Evolutionary conservation across 2,888 invertebrate genomes (phyloP), one percentile per base, ranked within the genome.

Genomic region (Drosophila siamana): DNA sequence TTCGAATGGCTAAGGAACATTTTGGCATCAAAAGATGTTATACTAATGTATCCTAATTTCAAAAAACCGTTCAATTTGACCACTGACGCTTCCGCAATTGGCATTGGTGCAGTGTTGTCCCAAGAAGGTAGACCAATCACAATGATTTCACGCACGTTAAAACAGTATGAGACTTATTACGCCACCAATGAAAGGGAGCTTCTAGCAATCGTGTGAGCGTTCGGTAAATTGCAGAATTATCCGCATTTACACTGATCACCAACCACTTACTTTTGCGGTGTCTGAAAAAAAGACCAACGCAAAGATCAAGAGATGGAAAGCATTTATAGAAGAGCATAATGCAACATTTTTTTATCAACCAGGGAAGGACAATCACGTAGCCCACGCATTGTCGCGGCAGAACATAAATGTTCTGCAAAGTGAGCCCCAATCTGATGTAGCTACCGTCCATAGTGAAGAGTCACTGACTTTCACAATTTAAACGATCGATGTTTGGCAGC

Each of bases 1-100:
- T 46, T 56, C 24, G 36, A 46, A 7, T 24, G 11, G 0, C n/a
- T 56, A 15, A 46, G n/a, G 24, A 47, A 59, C 22, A 41, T 59
- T 2, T 19, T 48, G 0, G 57, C 48, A 28, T 48, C 48, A 11
- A 40, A 57, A 8, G 57, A 48, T 48, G 48, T 57, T 5, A 56
- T 57, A 6, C 13, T 30, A 7, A 24, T 47, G n/a, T 57, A 57
- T 40, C 28, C 47, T 0, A 48, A 57, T 5, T 48, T 41, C 11
- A 41, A 48, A 22, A 5, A 40, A 7, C 40, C 57, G 1, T 48
- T 59, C 4, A 41, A 48, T 24, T 7, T 48, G 4, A 59, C 47
- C 2, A 57, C 57, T 4, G 40, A 47, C 38, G 40, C 19, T 15
- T 44, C 36, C 2, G n/a, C 13, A 36, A 15, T 13, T 13, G 44